Percentiles rank a stretch among this genome's conserved stretches.
Conservation (phyloP, 2,797 vertebrate species). For the Acropternis orthonyx region DNA sequence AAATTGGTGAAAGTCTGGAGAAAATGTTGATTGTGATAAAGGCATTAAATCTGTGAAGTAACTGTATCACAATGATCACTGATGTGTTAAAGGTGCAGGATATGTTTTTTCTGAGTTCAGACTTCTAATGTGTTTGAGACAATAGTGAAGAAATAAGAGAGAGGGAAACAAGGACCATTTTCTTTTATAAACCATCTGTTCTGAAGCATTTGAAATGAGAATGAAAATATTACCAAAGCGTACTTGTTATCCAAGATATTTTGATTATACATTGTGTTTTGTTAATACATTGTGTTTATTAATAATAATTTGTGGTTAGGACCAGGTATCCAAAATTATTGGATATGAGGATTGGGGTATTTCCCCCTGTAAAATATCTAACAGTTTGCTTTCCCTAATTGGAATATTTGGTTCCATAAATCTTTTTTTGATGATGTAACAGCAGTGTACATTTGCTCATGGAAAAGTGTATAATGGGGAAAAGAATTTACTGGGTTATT, state of each 20-base stretch:
- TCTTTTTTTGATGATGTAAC: background rate
- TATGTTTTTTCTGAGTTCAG: background rate
- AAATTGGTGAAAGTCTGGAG: background rate
- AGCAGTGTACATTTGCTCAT: background rate
- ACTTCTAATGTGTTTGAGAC: background rate
- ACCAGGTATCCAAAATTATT: background rate
- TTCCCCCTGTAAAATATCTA: background rate
- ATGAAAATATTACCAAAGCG: background rate
- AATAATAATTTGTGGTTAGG: background rate
- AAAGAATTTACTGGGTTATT: background rate
- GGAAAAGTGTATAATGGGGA: background rate
- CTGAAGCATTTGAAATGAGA: background rate
- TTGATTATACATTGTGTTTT: background rate
- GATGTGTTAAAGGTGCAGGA: background rate
- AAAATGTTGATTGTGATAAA: background rate
- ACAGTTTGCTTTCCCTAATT: background rate
- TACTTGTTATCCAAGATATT: background rate
- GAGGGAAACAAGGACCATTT: background rate
- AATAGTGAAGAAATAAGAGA: background rate
- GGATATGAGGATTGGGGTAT: fast-evolving
- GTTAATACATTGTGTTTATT: background rate
- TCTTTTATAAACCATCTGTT: background rate
- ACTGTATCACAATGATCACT: background rate
- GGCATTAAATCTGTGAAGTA: background rate
- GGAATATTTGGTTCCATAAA: background rate